Evolutionary conservation across 37 sponge, comb jelly and placozoan genomes (phyloP).

Genomic region (Diacarnus erythraeanus): DNA sequence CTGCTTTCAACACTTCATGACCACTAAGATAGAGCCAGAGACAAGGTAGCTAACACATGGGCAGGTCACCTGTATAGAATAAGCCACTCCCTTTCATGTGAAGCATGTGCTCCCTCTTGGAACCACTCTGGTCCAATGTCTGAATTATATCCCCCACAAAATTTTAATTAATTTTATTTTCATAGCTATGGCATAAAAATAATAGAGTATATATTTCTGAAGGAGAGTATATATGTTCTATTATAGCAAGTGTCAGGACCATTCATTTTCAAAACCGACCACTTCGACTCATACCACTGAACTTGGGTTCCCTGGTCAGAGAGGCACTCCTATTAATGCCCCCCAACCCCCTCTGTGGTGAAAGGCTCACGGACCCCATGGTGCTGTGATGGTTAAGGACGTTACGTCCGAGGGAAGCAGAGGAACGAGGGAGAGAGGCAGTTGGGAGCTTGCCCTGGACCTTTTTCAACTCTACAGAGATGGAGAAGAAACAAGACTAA

Average conservation of each 20-base stretch:
- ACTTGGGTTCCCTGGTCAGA: background rate
- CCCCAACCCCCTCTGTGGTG: background rate
- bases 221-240: background rate
- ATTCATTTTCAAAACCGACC: background rate
- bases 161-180: too few relatives aligned
- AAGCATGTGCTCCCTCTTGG: too few relatives aligned
- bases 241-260: background rate
- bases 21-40: too few relatives aligned
- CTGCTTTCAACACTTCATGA: too few relatives aligned
- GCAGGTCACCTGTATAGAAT: too few relatives aligned
- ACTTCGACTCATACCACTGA: conserved; percentile 5
- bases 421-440: background rate
- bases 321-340: conserved; percentile 7
- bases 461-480: background rate
- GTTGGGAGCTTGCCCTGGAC: background rate
- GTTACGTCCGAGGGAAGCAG: background rate
- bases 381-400: background rate
- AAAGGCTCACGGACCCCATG: background rate
- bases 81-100: too few relatives aligned
- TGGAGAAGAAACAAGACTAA: too few relatives aligned
- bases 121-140: too few relatives aligned
- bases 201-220: background rate
- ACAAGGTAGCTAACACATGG: too few relatives aligned
- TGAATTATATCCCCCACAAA: too few relatives aligned
- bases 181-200: too few relatives aligned